Evolutionary conservation across 2,888 invertebrate species (phyloP), one percentile per base, ranked within the genome.

Genomic region (Apamea sordens): DNA sequence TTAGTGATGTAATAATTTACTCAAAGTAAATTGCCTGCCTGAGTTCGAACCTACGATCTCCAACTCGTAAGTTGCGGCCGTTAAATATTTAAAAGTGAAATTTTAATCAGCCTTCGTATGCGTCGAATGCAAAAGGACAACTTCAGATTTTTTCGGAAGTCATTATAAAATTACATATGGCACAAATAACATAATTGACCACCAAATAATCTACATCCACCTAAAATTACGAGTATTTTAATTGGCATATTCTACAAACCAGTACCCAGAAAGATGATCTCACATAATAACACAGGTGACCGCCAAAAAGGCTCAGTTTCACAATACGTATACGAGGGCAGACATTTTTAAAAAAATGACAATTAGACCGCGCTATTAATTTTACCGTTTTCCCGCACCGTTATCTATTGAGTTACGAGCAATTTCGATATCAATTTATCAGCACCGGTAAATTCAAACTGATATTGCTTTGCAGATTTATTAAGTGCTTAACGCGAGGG

Each of bases 361-460:
- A 89, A 88, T 89, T 89, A 88, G 67, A 65, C 68, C 76, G 47
- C 68, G 77, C 77, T 88, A 87, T 90, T 87, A 89, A 89, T 90
- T 89, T 85, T 59, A 70, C 82, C 86, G 87, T 82, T 82, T 82
- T 75, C 77, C 83, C 79, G 83, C 74, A 53, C 87, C 82, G 86
- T 86, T 91, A 91, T 90, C 90, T 86, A 85, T 87, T 90, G 88
- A 90, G 85, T 91, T 90, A 91, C 83, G 90, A 85, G 85, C 88
- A 88, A 89, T 91, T 89, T 89, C 86, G 88, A 89, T 88, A 89
- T 89, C 89, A 90, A 90, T 91, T 90, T 90, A 89, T 90, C 88
- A 87, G 56, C 86, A 80, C 76, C 86, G 79, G 90, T 90, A 90
- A 89, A 86, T 86, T 86, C 81, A 79, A 84, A 84, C 81, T 85